phyloP scores from a whole-genome alignment of 2,797 vertebrate species.

The Delichon dasypus region DNA sequence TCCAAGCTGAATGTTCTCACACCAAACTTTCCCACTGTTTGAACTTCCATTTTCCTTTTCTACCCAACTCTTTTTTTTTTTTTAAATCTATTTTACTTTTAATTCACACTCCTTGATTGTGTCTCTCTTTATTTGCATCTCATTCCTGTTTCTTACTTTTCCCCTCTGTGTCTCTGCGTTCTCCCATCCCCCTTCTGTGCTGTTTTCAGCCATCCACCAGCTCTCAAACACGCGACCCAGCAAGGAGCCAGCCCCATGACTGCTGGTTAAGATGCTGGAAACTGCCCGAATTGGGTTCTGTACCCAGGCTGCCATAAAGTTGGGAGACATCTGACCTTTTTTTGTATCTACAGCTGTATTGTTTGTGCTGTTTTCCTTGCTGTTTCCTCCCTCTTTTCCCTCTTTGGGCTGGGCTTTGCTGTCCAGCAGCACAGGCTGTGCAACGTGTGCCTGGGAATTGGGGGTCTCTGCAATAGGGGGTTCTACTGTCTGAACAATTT shows the following conservation, averaged over 20 bases:
- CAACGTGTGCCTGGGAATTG: not conserved
- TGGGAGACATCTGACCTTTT: not conserved
- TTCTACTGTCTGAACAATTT: not conserved
- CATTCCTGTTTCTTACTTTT: not conserved
- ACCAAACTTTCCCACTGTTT: not conserved
- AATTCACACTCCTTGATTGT: not conserved
- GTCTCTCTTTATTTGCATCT: not conserved
- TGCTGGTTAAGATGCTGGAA: not conserved
- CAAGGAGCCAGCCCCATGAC: not conserved
- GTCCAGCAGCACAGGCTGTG: rapidly evolving
- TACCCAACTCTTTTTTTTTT: no score
- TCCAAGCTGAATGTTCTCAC: rapidly evolving
- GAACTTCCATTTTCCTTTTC: not conserved
- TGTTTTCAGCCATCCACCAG: not conserved
- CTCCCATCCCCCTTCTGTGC: not conserved
- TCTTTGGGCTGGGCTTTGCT: not conserved
- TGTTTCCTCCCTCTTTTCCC: not conserved
- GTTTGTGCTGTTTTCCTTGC: not conserved
- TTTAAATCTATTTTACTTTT: no score
- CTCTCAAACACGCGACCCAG: not conserved
- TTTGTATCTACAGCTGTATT: not conserved
- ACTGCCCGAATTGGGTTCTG: not conserved
- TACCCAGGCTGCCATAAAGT: not conserved
- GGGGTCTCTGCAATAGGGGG: not conserved
- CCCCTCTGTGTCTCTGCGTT: not conserved